These are phyloP conservation scores for Drosophila pullipes DNA, from an alignment of 2,888 invertebrate species.

Conservation along the genomic window DNA sequence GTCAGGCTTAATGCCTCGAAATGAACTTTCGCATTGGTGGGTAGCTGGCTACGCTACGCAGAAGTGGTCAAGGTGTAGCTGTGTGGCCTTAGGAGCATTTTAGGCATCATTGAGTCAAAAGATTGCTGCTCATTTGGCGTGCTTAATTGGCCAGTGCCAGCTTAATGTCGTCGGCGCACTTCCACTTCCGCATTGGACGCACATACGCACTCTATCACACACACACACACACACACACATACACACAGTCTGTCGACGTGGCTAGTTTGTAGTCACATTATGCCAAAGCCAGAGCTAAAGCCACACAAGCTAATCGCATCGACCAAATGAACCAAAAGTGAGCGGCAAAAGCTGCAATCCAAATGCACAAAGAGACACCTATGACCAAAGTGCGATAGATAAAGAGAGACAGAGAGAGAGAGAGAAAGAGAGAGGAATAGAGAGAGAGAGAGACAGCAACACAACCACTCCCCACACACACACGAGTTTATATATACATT, in stretches of 20 bases:
- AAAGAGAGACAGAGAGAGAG: background rate
- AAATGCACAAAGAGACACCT: constrained; percentile 11
- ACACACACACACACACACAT: constrained; percentile 17
- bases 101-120: constrained; percentile 75
- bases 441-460: background rate
- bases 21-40: constrained; percentile 41
- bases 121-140: constrained; percentile 78
- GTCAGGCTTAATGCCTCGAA: constrained; percentile 59
- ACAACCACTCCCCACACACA: constrained; percentile 9
- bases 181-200: constrained; percentile 42
- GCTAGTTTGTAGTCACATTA: constrained; percentile 36
- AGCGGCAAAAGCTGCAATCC: constrained; percentile 67
- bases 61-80: constrained; percentile 39
- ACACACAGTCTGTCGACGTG: constrained; percentile 26
- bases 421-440: background rate
- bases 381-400: background rate
- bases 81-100: constrained; percentile 37
- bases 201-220: constrained; percentile 10
- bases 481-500: constrained; percentile 35
- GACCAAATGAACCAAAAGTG: constrained; percentile 72
- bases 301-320: constrained; percentile 65
- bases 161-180: constrained; percentile 71
- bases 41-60: background rate
- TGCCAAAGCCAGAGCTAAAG: constrained; percentile 35
- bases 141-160: constrained; percentile 77